phyloP scores from a whole-genome alignment of 1,140 invertebrate genomes.

The Drosophila seguyi region DNA sequence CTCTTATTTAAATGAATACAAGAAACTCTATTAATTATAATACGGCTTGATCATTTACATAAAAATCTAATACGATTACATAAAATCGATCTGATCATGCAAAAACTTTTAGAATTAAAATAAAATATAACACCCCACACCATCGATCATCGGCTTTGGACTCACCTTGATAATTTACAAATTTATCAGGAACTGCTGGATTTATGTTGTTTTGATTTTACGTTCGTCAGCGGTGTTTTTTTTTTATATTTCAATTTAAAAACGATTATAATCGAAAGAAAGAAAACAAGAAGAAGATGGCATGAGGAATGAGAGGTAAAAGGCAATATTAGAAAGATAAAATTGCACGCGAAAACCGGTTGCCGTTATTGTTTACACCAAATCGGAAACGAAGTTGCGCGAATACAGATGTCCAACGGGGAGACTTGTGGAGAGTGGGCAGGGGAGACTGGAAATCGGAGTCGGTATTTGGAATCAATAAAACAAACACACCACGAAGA shows the following conservation, averaged over 20 bases:
- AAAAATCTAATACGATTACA: slow-evolving; percentile 18
- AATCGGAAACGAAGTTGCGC: slow-evolving; percentile 47
- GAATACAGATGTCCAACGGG: slow-evolving; percentile 12
- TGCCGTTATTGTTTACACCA: slow-evolving; percentile 71
- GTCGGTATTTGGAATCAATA: slow-evolving; percentile 67
- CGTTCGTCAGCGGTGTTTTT: slow-evolving; percentile 1
- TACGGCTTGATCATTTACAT: slow-evolving; percentile 17
- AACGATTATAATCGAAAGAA: slow-evolving; percentile 43
- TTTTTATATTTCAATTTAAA: slow-evolving; percentile 26
- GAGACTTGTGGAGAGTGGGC: not conserved
- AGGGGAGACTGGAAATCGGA: slow-evolving; percentile 1
- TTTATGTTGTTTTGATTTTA: slow-evolving; percentile 13
- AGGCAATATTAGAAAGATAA: slow-evolving; percentile 34
- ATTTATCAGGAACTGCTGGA: slow-evolving; percentile 23
- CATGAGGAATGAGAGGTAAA: slow-evolving; percentile 21
- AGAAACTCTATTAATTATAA: not conserved
- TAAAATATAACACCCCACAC: not conserved
- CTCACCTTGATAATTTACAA: slow-evolving; percentile 51
- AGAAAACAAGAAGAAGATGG: slow-evolving; percentile 16
- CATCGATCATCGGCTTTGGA: slow-evolving; percentile 17
- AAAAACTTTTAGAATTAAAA: slow-evolving; percentile 18
- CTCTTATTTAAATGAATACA: not conserved
- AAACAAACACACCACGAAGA: slow-evolving; percentile 69
- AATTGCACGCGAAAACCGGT: slow-evolving; percentile 64
- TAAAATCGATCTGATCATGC: slow-evolving; percentile 10